Evolutionary conservation across 2,888 invertebrate species (phyloP), one percentile per base, ranked within the genome.

Genomic region (Sycophila texana): DNA sequence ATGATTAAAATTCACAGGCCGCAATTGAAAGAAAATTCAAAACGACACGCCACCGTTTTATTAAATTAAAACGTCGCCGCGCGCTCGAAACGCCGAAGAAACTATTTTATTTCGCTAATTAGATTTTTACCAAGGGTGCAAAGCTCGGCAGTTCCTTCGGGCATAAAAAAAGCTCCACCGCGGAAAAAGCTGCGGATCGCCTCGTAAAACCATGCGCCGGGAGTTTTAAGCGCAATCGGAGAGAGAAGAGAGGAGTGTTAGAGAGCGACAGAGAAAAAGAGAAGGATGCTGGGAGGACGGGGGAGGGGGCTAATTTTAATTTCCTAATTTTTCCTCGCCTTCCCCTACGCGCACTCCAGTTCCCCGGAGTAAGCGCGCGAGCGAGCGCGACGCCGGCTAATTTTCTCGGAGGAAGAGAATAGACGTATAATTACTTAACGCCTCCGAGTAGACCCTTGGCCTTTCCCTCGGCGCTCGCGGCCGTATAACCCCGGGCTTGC

Each of bases 371-470:
- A 63, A 57, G 30, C 63, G 22, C 18, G 74, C 60, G 73, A 77
- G 76, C 75, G 80, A 71, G 78, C 83, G 72, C 76, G 82, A 83
- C 73, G 82, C 81, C 84, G 85, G 87, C 88, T 88, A 88, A 89
- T 89, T 89, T 89, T 87, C 88, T 88, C 85, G 85, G 86, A 87
- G 86, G 88, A 87, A 88, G 88, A 90, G 89, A 90, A 90, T 89
- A 89, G 89, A 89, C 88, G 89, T 90, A 81, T 81, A 90, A 90
- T 90, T 90, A 90, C 90, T 90, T 90, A 90, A 90, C 90, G 89
- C 90, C 89, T 90, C 86, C 85, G 86, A 87, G 87, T 39, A 76
- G 76, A 79, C 75, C 68, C 77, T 80, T 74, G 66, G 61, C 60
- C 22, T 72, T 55, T 55, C 70, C 60, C 55, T 53, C 47, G 12